A percentile compares a stretch with the other conserved stretches of the same genome.
phyloP scores from a whole-genome alignment of 2,113 vertebrate species.

The Brevimyrus niger region DNA sequence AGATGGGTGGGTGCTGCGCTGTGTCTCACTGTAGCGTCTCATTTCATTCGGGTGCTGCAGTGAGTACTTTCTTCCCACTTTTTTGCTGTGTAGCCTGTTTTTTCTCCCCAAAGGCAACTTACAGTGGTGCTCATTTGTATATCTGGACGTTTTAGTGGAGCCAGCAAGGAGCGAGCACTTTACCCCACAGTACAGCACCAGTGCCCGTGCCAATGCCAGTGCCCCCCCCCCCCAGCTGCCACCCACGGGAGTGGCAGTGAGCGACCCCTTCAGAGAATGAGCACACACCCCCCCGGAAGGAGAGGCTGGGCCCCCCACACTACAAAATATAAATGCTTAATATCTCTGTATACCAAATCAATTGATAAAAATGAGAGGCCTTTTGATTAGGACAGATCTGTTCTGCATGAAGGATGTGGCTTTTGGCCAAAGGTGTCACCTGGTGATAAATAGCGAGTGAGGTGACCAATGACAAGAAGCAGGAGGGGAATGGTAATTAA shows the following conservation, averaged over 20 bases:
- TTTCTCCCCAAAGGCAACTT: not conserved
- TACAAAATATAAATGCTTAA: not conserved
- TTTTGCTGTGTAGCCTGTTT: not conserved
- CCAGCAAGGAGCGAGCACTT: not conserved
- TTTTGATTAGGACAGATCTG: not conserved
- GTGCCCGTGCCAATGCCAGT: not conserved
- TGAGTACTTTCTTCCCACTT: not conserved
- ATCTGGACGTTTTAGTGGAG: not conserved
- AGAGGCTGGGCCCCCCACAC: not conserved
- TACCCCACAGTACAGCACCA: not conserved
- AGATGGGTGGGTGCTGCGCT: not conserved
- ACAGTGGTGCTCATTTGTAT: not conserved
- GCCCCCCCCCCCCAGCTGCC: not conserved
- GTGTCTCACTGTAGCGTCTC: not conserved
- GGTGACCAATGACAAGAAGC: not conserved
- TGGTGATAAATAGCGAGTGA: not conserved
- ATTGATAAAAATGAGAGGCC: not conserved
- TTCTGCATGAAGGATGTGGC: not conserved
- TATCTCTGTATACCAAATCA: not conserved
- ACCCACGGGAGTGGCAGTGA: not conserved
- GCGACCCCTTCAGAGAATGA: not conserved
- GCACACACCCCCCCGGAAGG: not conserved
- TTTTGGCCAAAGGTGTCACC: not conserved
- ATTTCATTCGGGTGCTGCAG: not conserved
- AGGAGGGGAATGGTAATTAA: not conserved